Base-by-base conservation (phyloP, 2,888 invertebrate species). In the Caenorhabditis sinica region DNA sequence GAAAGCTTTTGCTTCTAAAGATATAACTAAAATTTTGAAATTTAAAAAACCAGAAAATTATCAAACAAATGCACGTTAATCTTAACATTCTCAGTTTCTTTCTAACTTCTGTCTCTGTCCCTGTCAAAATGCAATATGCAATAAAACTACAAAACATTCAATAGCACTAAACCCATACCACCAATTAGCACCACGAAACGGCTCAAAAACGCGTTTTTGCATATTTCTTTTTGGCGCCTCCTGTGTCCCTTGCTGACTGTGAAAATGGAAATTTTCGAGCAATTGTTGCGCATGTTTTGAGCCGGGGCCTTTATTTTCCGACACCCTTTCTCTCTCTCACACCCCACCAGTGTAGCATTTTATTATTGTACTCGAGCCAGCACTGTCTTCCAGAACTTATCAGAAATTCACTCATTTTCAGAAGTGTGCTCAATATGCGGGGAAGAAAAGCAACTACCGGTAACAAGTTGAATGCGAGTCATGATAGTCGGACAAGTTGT, bases 381-480 rank as follows among this genome's bases (percentile, higher is more conserved):
- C 43, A 13, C 17, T 58, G 15, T 20, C 13, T 56, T 28, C 15
- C 53, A 25, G 13, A 11, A 2, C 13, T 6, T 20, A 30, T n/a
- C 11, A 13, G 36, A 51, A 51, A 20, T 40, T 13, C n/a, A 49
- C 36, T n/a, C n/a, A 25, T 56, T 83, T 86, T 53, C 80, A 87
- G 87, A 69, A 86, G 86, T 66, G 82, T 86, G 49, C 80, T 86
- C 71, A 87, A 83, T 58, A 81, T 87, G 81, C 65, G 87, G 23
- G 86, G 86, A 56, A 82, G 87, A 20, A 87, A 85, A 73, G 40
- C 73, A 40, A 77, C 85, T 36, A 74, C 82, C 53, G 83, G 76
- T 58, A 83, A 80, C 72, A 85, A 77, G 60, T 20, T 69, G 49
- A 82, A 74, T 60, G 69, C 71, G 45, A 74, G 72, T 60, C 71